phyloP scores from a whole-genome alignment of 2,888 invertebrate genomes.

The Gymnoscelis rufifasciata region DNA sequence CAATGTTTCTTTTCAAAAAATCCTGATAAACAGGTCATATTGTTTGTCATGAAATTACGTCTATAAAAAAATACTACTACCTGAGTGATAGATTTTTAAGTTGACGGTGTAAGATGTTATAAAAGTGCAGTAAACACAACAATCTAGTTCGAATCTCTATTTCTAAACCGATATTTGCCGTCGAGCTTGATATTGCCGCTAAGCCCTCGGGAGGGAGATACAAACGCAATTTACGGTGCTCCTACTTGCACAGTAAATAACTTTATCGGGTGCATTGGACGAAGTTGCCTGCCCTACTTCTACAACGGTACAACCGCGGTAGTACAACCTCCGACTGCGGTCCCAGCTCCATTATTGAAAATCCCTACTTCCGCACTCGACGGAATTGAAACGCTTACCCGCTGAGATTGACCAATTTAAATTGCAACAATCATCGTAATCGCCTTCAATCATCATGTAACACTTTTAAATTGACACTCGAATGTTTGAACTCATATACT shows the following conservation, averaged over 20 bases:
- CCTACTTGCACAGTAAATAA: conserved; percentile 61
- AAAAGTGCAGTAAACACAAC: too few species aligned
- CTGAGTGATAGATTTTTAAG: too few species aligned
- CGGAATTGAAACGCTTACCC: conserved; percentile 3
- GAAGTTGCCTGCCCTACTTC: conserved; percentile 25
- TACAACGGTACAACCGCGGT: too few species aligned
- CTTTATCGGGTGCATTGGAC: conserved; percentile 53
- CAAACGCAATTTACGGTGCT: conserved; percentile 61
- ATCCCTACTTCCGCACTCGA: conserved; percentile 10
- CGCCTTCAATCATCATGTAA: neutral
- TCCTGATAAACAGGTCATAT: too few species aligned
- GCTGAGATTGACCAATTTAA: conserved; percentile 2
- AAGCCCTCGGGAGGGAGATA: conserved; percentile 51
- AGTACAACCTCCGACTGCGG: neutral
- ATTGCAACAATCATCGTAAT: neutral
- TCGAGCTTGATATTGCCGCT: conserved; percentile 46
- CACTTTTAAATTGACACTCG: neutral
- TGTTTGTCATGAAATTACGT: too few species aligned
- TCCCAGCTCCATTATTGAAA: conserved; percentile 11
- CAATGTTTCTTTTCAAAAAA: too few species aligned
- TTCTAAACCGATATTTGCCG: conserved; percentile 22
- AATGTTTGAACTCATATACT: neutral
- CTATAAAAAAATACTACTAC: too few species aligned
- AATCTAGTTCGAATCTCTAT: conserved; percentile 2
- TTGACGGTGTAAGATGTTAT: too few species aligned